Evolutionary conservation across 2,797 vertebrate genomes (phyloP).

Genomic region (Paratrypauchen microcephalus): DNA sequence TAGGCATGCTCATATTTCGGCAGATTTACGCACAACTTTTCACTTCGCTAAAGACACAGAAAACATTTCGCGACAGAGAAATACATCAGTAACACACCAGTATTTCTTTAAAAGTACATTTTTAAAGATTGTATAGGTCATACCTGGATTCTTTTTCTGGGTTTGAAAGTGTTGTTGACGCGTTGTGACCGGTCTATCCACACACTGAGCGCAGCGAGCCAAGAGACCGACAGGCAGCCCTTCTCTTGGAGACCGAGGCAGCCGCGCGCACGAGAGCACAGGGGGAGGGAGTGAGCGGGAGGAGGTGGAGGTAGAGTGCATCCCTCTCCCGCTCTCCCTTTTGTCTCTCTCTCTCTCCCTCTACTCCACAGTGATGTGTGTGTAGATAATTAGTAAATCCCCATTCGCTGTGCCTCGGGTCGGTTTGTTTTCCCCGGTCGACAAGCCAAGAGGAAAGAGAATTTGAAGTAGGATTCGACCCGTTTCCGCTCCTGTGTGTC

Average conservation of each 20-base stretch:
- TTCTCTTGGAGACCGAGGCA: slow-evolving; percentile 71
- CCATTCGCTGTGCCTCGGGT: slow-evolving; percentile 84
- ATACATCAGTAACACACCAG: background rate
- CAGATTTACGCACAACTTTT: slow-evolving; percentile 36
- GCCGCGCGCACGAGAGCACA: slow-evolving; percentile 60
- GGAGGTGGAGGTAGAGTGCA: slow-evolving; percentile 63
- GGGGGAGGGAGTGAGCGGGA: slow-evolving; percentile 38
- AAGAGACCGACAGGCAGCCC: slow-evolving; percentile 71
- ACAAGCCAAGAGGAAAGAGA: slow-evolving; percentile 88
- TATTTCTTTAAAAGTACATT: slow-evolving; percentile 15
- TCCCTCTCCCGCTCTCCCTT: slow-evolving; percentile 36
- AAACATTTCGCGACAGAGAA: background rate
- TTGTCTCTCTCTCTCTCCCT: slow-evolving; percentile 21
- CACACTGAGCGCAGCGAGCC: slow-evolving; percentile 69
- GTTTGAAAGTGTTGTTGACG: slow-evolving; percentile 38
- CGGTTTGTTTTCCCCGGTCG: slow-evolving; percentile 87
- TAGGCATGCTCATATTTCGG: background rate
- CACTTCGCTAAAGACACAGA: background rate
- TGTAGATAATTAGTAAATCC: slow-evolving; percentile 88
- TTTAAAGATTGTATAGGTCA: slow-evolving; percentile 24
- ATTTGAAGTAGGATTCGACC: slow-evolving; percentile 89
- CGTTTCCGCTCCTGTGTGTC: slow-evolving; percentile 85
- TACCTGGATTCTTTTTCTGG: slow-evolving; percentile 59
- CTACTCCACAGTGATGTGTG: slow-evolving; percentile 51
- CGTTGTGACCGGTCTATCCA: slow-evolving; percentile 67